phyloP scores from a whole-genome alignment of 2,113 vertebrate genomes.

The Ranitomeya imitator region DNA sequence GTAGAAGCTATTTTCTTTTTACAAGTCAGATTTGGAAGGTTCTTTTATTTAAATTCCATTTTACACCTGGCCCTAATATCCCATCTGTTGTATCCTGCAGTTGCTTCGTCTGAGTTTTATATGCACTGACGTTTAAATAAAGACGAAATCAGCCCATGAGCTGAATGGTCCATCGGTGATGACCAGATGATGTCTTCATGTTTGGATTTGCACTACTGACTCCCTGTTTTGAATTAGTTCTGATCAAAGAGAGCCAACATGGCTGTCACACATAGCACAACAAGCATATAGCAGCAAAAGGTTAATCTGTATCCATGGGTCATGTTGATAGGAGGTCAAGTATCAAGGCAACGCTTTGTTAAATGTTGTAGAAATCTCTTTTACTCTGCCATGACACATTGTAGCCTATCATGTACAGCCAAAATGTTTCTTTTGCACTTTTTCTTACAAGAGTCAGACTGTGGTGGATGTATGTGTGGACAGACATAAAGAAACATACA shows the following conservation, averaged over 20 bases:
- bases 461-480: neutral
- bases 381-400: slow-evolving; percentile 42
- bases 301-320: slow-evolving; percentile 41
- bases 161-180: slow-evolving; percentile 24
- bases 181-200: slow-evolving; percentile 21
- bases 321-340: slow-evolving; percentile 48
- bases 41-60: neutral
- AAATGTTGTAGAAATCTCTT: neutral
- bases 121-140: slow-evolving; percentile 35
- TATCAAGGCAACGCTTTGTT: slow-evolving; percentile 33
- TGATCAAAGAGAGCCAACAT: slow-evolving; percentile 47
- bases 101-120: slow-evolving; percentile 28
- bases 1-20: neutral
- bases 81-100: neutral
- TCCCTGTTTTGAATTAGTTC: slow-evolving; percentile 49
- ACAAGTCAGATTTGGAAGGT: neutral
- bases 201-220: slow-evolving; percentile 35
- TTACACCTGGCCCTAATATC: slow-evolving; percentile 34
- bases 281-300: slow-evolving; percentile 39
- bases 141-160: slow-evolving; percentile 11
- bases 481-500: neutral
- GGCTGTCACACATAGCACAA: slow-evolving; percentile 47
- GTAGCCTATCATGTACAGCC: neutral
- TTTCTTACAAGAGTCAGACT: slow-evolving; percentile 12
- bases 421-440: slow-evolving; percentile 18